Base-by-base conservation (phyloP, 1,140 invertebrate genomes). In the Helicorthomorpha holstii region DNA sequence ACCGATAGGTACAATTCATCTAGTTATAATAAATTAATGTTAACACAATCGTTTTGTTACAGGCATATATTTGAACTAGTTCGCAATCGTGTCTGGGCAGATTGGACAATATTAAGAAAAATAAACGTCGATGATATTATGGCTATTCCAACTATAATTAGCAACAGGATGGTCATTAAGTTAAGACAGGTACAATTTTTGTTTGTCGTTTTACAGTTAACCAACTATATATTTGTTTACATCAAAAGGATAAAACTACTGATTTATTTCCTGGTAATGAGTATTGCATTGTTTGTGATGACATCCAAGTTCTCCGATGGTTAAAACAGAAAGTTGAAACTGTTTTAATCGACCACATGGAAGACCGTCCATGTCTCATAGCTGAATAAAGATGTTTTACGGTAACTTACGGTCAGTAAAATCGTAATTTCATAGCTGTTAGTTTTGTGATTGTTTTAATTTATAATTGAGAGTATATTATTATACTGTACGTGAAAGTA, bases 71-170 rank as follows among this genome's bases (percentile, higher is more conserved):
- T 85, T 62, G 68, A 83, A 48, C 68, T 84, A 48, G 78, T 83
- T 56, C 81, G 82, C 54, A 77, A 75, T 56, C 73, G 75, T 34
- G 67, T 77, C 26, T 82, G 80, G 74, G 77, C 78, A 45, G 73
- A 76, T 1, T 85, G 83, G 79, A 80, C 80, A 55, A 70, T 83
- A 19, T 81, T 84, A 63, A 86, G 83, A 84, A 69, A 70, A 25
- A 72, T 84, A 3, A 73, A 77, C 55, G 71, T 83, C n/a, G 78
- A 83, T 59, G 77, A 83, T 58, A 73, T 89, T 22, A 70, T 83
- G 46, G 79, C 78, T 41, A 74, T 81, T 27, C 83, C 83, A 4
- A 69, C 69, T 43, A 65, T 83, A 1, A 64, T 64, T 27, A 75
- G 73, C 14, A 73, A 78, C 46, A 79, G 78, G 60, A 70, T 87